These are phyloP conservation scores for Gisinianus flammeolus DNA, from an alignment of 2,888 invertebrate species.

Conservation along the genomic window DNA sequence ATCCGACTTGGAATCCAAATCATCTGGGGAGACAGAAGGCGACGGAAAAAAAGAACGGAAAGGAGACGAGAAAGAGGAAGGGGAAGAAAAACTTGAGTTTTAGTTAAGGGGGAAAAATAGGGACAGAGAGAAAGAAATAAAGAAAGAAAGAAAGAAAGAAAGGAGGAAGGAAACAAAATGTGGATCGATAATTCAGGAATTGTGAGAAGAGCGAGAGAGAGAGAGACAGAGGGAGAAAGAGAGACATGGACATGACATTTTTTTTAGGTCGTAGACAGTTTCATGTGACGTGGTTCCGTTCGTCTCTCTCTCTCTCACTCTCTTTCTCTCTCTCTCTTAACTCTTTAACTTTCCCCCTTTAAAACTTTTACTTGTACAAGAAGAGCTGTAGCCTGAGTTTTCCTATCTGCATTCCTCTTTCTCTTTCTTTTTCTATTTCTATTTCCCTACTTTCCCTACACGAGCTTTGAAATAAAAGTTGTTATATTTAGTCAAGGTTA, in stretches of 20 bases:
- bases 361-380: too few relatives aligned
- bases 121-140: background rate
- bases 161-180: background rate
- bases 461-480: constrained; percentile 14
- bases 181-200: constrained; percentile 29
- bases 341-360: too few relatives aligned
- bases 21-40: too few relatives aligned
- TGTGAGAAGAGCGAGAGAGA: background rate
- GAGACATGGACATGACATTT: constrained; percentile 24
- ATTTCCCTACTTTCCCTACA: too few relatives aligned
- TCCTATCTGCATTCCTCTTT: too few relatives aligned
- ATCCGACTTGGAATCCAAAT: too few relatives aligned
- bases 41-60: background rate
- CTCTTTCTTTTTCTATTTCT: too few relatives aligned
- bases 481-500: constrained; percentile 7
- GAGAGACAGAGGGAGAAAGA: background rate
- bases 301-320: background rate
- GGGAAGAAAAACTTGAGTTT: background rate
- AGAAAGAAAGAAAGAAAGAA: constrained; percentile 1
- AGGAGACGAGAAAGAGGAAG: background rate
- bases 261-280: background rate
- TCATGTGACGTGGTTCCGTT: background rate
- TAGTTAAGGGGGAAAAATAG: background rate
- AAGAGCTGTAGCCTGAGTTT: too few relatives aligned
- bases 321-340: background rate